phyloP scores from a whole-genome alignment of 2,797 vertebrate genomes.

The Gambusia yucatana region DNA sequence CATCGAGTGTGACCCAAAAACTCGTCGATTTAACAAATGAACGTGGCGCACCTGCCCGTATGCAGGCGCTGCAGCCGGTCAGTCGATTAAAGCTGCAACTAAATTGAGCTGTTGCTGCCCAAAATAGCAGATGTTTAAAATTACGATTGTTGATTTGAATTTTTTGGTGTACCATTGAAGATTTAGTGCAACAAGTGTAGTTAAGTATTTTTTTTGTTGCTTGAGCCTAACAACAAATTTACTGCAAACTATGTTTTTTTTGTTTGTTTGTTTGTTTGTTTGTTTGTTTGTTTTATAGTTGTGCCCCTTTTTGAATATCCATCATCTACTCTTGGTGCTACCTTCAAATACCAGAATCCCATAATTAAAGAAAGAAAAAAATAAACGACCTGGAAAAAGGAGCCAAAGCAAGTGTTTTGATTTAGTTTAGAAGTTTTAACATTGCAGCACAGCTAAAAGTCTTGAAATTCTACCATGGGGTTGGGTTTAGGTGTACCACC shows the following conservation, averaged over 20 bases:
- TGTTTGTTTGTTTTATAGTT: background rate
- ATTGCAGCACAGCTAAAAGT: background rate
- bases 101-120: background rate
- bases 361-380: no score
- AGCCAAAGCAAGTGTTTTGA: background rate
- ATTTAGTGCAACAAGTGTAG: background rate
- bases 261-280: no score
- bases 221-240: background rate
- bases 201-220: background rate
- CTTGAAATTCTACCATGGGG: background rate
- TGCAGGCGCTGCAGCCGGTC: slow-evolving; percentile 47
- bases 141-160: background rate
- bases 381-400: background rate
- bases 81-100: background rate
- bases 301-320: background rate
- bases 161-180: no score
- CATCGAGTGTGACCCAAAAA: slow-evolving; percentile 14
- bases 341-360: background rate
- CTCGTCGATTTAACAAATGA: slow-evolving; percentile 3
- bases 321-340: background rate
- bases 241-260: background rate
- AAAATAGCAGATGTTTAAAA: background rate
- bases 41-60: slow-evolving; percentile 28
- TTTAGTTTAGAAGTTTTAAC: background rate
- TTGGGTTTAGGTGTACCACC: background rate